A percentile compares a stretch with the other conserved stretches of the same genome.
These are phyloP conservation scores for Nymphalis urticae DNA, from an alignment of 2,888 invertebrate species.

Conservation along the genomic window DNA sequence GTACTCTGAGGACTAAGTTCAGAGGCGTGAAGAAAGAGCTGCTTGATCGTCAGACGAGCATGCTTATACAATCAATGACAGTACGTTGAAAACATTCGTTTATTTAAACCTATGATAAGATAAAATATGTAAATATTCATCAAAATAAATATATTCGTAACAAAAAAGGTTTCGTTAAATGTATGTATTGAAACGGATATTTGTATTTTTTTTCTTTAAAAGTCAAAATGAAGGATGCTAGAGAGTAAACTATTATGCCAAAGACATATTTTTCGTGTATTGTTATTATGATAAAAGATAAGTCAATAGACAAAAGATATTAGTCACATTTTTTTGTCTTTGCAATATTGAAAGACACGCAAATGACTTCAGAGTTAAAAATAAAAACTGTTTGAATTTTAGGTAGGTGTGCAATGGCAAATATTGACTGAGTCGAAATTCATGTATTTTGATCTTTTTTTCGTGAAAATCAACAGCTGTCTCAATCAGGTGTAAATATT, in stretches of 20 bases:
- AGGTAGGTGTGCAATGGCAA: constrained; percentile 33
- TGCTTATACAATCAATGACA: constrained; percentile 89
- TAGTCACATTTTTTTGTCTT: constrained; percentile 24
- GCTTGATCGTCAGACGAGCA: constrained; percentile 86
- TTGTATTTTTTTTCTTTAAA: background rate
- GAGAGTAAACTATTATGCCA: background rate
- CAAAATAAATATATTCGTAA: background rate
- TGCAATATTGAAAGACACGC: constrained; percentile 36
- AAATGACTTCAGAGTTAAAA: constrained; percentile 44
- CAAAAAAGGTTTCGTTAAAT: too few relatives aligned
- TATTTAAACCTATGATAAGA: background rate
- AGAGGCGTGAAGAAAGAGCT: constrained; percentile 90
- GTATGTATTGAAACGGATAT: background rate
- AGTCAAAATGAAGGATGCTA: background rate
- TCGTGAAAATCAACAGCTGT: background rate
- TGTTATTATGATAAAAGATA: constrained; percentile 12
- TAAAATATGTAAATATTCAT: background rate
- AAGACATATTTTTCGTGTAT: background rate
- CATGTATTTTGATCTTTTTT: constrained; percentile 7
- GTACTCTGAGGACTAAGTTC: constrained; percentile 84
- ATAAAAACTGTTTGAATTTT: constrained; percentile 41
- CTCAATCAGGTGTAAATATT: background rate
- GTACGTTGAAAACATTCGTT: constrained; percentile 81
- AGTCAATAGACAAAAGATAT: constrained; percentile 8
- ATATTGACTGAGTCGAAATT: constrained; percentile 19